These are phyloP conservation scores for Drosophila pectinifera DNA, from an alignment of 1,140 invertebrate genomes.

Conservation along the genomic window DNA sequence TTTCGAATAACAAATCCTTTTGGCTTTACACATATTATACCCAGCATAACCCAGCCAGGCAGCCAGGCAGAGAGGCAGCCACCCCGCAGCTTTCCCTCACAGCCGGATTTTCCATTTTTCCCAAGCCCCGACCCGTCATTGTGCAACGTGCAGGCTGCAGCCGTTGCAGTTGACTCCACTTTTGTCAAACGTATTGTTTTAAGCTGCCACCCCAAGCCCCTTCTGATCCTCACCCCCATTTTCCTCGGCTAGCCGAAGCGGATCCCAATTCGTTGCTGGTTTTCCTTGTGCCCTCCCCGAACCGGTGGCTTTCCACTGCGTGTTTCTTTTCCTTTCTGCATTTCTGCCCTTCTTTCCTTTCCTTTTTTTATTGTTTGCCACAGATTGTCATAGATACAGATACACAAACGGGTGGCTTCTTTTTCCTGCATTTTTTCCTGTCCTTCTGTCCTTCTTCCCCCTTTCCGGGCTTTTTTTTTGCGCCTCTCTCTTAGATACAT, in stretches of 20 bases:
- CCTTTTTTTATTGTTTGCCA: conserved; percentile 36
- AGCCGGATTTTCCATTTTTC: conserved; percentile 16
- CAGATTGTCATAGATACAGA: conserved; percentile 62
- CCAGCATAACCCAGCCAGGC: conserved; percentile 22
- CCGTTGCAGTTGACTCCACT: conserved; percentile 81
- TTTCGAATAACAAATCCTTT: conserved; percentile 84
- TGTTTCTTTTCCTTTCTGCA: conserved; percentile 41
- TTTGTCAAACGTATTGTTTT: conserved; percentile 83
- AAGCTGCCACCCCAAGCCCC: conserved; percentile 31
- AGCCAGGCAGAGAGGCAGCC: conserved; percentile 20
- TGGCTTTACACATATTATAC: conserved; percentile 84
- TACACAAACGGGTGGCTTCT: conserved; percentile 35
- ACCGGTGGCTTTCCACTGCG: conserved; percentile 29
- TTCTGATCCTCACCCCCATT: not conserved
- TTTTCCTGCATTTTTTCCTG: not conserved
- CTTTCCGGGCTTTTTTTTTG: conserved; percentile 15
- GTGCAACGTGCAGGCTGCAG: conserved; percentile 69
- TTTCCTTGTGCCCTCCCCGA: not conserved
- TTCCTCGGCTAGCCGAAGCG: not conserved
- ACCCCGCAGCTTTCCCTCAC: conserved; percentile 9
- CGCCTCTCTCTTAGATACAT: conserved; percentile 54
- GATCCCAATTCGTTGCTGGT: conserved; percentile 40
- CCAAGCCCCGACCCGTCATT: conserved; percentile 39
- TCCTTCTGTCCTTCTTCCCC: conserved; percentile 11
- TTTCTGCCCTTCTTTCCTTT: conserved; percentile 18